phyloP scores from a whole-genome alignment of 2,113 vertebrate species.

The Phodopus roborovskii region DNA sequence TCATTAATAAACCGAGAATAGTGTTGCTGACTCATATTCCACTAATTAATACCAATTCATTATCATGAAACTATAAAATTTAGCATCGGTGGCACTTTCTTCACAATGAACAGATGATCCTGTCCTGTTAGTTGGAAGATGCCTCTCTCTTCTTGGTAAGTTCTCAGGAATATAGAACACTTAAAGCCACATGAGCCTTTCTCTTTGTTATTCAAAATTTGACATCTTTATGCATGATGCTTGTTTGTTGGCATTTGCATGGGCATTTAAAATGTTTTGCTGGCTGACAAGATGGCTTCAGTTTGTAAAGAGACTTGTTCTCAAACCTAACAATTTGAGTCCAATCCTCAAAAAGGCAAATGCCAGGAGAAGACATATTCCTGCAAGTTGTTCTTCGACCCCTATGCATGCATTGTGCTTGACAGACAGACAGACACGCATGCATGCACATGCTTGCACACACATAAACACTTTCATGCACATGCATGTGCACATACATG shows the following conservation, averaged over 20 bases:
- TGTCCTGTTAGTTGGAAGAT: background rate
- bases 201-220: background rate
- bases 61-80: background rate
- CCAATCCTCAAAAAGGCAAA: background rate
- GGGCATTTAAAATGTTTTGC: slow-evolving; percentile 27
- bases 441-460: background rate
- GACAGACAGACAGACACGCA: background rate
- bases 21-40: background rate
- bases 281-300: background rate
- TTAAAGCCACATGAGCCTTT: background rate
- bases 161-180: background rate
- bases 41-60: slow-evolving; percentile 11
- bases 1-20: background rate
- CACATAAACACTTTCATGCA: no score
- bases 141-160: background rate
- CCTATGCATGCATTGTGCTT: background rate
- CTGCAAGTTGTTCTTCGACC: background rate
- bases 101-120: slow-evolving; percentile 6
- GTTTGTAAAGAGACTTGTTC: background rate
- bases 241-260: slow-evolving; percentile 8
- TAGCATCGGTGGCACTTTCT: background rate
- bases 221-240: background rate
- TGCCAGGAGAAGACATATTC: background rate
- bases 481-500: background rate
- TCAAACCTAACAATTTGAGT: background rate